A percentile compares a stretch with the other conserved stretches of the same genome.
phyloP scores from a whole-genome alignment of 2,888 invertebrate species.

The Omphaloscelis lunosa region DNA sequence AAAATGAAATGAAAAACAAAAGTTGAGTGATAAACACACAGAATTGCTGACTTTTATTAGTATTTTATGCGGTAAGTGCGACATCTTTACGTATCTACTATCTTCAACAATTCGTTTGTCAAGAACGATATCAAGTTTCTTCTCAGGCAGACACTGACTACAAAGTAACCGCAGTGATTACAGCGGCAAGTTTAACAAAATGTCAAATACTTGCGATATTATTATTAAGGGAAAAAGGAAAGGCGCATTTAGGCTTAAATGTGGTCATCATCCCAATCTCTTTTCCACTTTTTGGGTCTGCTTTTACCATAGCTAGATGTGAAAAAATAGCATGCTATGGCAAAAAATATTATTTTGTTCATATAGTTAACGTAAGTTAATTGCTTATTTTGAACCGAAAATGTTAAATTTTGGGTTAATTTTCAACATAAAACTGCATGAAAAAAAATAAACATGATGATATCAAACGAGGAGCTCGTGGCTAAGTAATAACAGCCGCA shows the following conservation, averaged over 20 bases:
- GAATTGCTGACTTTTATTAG: conserved; percentile 52
- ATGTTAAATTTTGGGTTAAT: background rate
- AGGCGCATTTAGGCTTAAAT: background rate
- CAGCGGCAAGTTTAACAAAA: background rate
- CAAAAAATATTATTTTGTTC: background rate
- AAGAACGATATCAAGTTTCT: conserved; percentile 9
- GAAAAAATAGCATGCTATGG: background rate
- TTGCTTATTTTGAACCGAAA: background rate
- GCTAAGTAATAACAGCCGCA: too few species aligned
- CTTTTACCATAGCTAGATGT: conserved; percentile 3
- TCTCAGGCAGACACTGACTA: background rate
- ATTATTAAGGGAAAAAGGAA: background rate
- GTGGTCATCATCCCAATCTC: background rate
- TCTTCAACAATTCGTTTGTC: conserved; percentile 11
- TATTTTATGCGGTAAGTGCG: conserved; percentile 33
- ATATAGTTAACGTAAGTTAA: too few species aligned
- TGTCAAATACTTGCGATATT: background rate
- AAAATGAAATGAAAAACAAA: conserved; percentile 39
- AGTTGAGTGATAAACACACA: conserved; percentile 48
- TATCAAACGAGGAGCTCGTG: background rate
- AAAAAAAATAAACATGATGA: too few species aligned
- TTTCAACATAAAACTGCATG: background rate
- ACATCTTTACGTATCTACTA: background rate
- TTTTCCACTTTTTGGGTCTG: background rate
- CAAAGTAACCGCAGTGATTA: background rate